Base-by-base conservation (phyloP, 1,140 invertebrate genomes). In the Acarapis woodi region DNA sequence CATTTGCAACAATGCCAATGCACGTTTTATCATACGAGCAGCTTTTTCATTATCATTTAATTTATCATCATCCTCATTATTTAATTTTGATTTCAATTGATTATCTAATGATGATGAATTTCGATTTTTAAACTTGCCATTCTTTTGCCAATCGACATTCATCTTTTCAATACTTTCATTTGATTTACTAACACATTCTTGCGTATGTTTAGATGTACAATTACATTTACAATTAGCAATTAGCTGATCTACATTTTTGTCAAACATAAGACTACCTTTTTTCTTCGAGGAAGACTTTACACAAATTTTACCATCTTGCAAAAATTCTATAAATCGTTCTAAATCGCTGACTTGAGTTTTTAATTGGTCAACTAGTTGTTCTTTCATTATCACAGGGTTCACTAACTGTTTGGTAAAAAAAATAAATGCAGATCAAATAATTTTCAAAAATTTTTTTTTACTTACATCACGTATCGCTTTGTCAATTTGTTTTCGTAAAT, bases 271-370 rank as follows among this genome's bases (percentile, higher is more conserved):
- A n/a, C n/a, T n/a, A n/a, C n/a, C n/a, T n/a, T n/a, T n/a, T n/a
- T n/a, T n/a, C 15, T 35, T 35, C 3, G 21, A 14, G 25, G 21
- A 21, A 22, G 15, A 12, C 15, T 35, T 35, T 4, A n/a, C 15
- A 40, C 21, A 20, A 37, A 9, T 4, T 5, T 16, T 20, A 33
- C 28, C 36, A 33, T 38, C 35, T 66, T 96, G 88, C 38, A 99
- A 62, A 50, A 93, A 85, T 47, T 77, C 68, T 49, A 99, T 94
- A 53, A 96, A 97, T 41, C 83, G 65, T 55, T 97, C 90, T 52
- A 97, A 64, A 58, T 97, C 90, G 32, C 71, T 67, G 33, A 99
- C 82, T 56, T 99, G 90, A 8, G 80, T 83, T 58, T 93, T 90
- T 8, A 99, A 58, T 55, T 99, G 90, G 24, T 62, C 64, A 3